Conservation (phyloP, 1,140 invertebrate genomes). For the Drosophila lacertosa region DNA sequence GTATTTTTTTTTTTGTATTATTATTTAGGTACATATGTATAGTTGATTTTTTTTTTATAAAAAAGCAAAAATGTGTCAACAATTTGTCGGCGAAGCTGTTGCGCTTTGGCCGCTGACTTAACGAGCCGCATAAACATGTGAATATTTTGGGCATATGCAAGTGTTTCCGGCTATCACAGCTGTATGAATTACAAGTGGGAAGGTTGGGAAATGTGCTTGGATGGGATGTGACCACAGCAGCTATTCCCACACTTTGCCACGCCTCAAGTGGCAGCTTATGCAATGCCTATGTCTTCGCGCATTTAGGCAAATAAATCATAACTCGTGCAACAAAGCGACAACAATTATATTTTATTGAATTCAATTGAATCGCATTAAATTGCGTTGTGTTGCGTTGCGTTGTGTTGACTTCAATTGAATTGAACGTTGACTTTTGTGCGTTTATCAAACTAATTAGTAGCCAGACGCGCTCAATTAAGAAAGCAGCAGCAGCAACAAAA, state of each 20-base stretch:
- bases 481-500: slow-evolving; percentile 1
- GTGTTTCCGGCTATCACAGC: slow-evolving; percentile 35
- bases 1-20: neutral
- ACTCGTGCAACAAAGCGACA: slow-evolving; percentile 1
- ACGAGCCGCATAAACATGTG: slow-evolving; percentile 21
- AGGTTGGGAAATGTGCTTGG: slow-evolving; percentile 17
- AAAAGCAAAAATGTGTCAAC: slow-evolving; percentile 40
- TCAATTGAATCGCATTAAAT: slow-evolving; percentile 13
- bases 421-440: slow-evolving; percentile 40
- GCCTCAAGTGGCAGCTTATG: slow-evolving; percentile 36
- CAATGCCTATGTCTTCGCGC: slow-evolving; percentile 19
- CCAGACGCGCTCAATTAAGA: slow-evolving; percentile 25
- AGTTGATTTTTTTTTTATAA: slow-evolving; percentile 13
- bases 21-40: neutral
- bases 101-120: neutral
- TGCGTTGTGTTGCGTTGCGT: slow-evolving; percentile 9
- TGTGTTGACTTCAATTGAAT: slow-evolving; percentile 27
- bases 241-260: slow-evolving; percentile 25
- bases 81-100: slow-evolving; percentile 27
- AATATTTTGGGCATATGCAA: slow-evolving; percentile 32
- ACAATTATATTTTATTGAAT: slow-evolving; percentile 21
- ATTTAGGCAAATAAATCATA: slow-evolving; percentile 33
- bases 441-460: slow-evolving; percentile 52
- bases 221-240: neutral
- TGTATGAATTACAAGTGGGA: slow-evolving; percentile 20